Conservation (phyloP, 1,140 invertebrate species). For the Cotesia typhae region DNA sequence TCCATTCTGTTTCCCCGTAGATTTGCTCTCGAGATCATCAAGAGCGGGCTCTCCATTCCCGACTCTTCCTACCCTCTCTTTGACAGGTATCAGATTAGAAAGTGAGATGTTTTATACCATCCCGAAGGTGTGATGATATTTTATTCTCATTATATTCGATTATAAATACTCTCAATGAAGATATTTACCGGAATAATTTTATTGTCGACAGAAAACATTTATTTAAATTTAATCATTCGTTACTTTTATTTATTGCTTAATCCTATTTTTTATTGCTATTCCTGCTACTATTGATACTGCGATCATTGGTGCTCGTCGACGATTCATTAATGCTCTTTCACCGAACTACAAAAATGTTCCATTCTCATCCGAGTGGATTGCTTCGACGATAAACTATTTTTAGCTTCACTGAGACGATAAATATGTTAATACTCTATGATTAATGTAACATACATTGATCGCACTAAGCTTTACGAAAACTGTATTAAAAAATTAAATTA, state of each 20-base stretch:
- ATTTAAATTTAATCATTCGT: not conserved
- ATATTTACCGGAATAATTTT: slow-evolving; percentile 27
- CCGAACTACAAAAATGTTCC: slow-evolving; percentile 7
- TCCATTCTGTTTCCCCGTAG: slow-evolving; percentile 59
- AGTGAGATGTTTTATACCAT: slow-evolving; percentile 37
- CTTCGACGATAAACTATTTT: slow-evolving; percentile 56
- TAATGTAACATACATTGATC: slow-evolving; percentile 57
- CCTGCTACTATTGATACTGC: too few species aligned
- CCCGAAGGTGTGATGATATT: slow-evolving; percentile 28
- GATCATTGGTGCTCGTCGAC: slow-evolving; percentile 42
- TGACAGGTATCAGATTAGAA: slow-evolving; percentile 37
- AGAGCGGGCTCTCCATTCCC: slow-evolving; percentile 24
- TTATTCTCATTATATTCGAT: not conserved
- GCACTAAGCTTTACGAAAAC: slow-evolving; percentile 49
- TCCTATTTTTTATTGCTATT: too few species aligned
- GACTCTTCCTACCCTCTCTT: slow-evolving; percentile 19
- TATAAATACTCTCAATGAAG: slow-evolving; percentile 36
- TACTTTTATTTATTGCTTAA: too few species aligned
- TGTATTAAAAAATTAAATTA: not conserved
- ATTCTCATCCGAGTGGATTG: slow-evolving; percentile 12
- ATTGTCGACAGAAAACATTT: not conserved
- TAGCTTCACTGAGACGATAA: slow-evolving; percentile 52
- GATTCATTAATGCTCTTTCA: slow-evolving; percentile 49
- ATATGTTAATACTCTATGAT: slow-evolving; percentile 52
- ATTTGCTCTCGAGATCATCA: slow-evolving; percentile 39